Conservation (phyloP, 2,113 vertebrate genomes). For the Alces alces region DNA sequence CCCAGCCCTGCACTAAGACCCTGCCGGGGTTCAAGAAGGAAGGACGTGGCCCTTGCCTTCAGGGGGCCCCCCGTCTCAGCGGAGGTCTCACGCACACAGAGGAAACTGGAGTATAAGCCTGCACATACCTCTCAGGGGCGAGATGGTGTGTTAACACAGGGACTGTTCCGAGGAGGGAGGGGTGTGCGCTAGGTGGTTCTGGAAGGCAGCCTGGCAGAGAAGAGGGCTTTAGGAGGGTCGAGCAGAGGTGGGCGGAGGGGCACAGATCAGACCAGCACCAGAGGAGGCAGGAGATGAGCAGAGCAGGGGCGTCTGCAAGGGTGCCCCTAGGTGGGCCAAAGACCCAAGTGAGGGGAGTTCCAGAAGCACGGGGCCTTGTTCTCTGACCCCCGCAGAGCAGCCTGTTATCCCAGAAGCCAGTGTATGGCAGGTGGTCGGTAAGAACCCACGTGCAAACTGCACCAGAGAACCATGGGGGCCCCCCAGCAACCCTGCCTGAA, state of each 20-base stretch:
- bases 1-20: not conserved
- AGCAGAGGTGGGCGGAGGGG: fast-evolving
- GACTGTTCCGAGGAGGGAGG: not conserved
- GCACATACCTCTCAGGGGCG: fast-evolving
- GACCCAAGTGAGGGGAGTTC: not conserved
- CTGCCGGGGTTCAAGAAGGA: not conserved
- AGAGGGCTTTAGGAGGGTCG: fast-evolving
- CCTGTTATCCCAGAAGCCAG: not conserved
- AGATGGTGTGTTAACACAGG: not conserved
- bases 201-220: not conserved
- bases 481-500: not conserved
- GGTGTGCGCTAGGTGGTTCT: fast-evolving
- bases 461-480: not conserved
- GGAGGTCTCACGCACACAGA: not conserved
- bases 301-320: not conserved
- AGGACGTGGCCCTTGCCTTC: not conserved
- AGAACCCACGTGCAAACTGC: not conserved
- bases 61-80: not conserved
- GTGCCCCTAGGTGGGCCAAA: not conserved
- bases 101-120: not conserved
- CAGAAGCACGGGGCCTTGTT: not conserved
- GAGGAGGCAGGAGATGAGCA: not conserved
- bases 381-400: not conserved
- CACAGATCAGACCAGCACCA: not conserved
- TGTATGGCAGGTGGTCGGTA: not conserved